Percentiles rank a stretch among this genome's conserved stretches.
Conservation (phyloP, 2,113 vertebrate genomes). For the Mormyrus lacerda region DNA sequence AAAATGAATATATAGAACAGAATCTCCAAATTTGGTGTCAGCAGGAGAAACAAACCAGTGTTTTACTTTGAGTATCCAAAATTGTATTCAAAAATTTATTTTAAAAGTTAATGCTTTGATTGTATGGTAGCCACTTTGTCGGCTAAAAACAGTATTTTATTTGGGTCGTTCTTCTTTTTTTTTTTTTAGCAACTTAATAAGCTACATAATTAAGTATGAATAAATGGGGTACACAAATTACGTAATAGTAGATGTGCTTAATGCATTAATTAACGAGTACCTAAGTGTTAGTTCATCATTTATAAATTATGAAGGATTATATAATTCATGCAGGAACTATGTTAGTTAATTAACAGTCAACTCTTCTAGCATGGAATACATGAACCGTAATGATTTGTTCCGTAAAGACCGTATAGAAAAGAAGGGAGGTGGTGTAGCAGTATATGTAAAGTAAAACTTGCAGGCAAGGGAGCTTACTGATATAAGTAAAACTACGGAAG, state of each 20-base stretch:
- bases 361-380: background rate
- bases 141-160: background rate
- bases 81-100: background rate
- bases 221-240: background rate
- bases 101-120: background rate
- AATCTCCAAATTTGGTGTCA: background rate
- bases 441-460: too few relatives aligned
- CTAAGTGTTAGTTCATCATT: background rate
- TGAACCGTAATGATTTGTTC: too few relatives aligned
- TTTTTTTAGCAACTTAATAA: too few relatives aligned
- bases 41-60: background rate
- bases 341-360: background rate
- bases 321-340: background rate
- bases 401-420: too few relatives aligned
- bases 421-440: too few relatives aligned
- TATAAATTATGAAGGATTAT: background rate
- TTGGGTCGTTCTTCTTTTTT: background rate
- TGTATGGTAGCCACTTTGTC: background rate
- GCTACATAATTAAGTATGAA: background rate
- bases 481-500: too few relatives aligned
- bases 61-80: background rate
- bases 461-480: too few relatives aligned
- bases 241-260: background rate
- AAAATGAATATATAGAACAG: background rate
- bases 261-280: too few relatives aligned